phyloP scores from a whole-genome alignment of 2,888 invertebrate species.

The Drosophila tripunctata region DNA sequence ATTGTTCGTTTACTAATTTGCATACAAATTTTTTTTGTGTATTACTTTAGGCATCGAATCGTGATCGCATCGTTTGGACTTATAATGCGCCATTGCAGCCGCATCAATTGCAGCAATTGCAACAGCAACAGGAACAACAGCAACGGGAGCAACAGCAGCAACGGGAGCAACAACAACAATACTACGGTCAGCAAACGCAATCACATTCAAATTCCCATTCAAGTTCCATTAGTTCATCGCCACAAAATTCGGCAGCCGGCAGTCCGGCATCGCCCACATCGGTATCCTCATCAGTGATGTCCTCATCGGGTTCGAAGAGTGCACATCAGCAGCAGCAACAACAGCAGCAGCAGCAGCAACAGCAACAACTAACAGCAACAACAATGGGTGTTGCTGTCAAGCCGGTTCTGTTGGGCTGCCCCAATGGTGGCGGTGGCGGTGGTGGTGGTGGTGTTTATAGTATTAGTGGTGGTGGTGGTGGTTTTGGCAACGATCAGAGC shows the following conservation, averaged over 20 bases:
- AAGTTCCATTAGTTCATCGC: constrained; percentile 85
- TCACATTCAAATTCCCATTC: constrained; percentile 84
- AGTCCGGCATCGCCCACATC: constrained; percentile 93
- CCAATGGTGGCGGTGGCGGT: constrained; percentile 64
- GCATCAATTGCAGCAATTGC: constrained; percentile 82
- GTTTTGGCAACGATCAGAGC: constrained; percentile 89
- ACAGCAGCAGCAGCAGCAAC: constrained; percentile 50
- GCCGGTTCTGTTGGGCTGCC: constrained; percentile 81
- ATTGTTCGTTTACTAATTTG: constrained; percentile 45
- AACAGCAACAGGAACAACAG: constrained; percentile 60
- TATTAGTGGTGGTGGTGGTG: constrained; percentile 59
- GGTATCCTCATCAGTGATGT: constrained; percentile 94
- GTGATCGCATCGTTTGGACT: constrained; percentile 93
- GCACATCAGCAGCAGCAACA: constrained; percentile 76
- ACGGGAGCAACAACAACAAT: constrained; percentile 74
- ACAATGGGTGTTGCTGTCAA: constrained; percentile 68
- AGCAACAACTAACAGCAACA: constrained; percentile 51
- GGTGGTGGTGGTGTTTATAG: constrained; percentile 50
- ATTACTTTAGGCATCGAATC: constrained; percentile 82
- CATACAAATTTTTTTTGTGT: no score
- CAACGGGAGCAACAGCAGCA: constrained; percentile 69
- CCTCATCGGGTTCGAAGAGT: constrained; percentile 89
- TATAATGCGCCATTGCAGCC: constrained; percentile 91
- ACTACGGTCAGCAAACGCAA: constrained; percentile 80
- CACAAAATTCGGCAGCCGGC: constrained; percentile 87